phyloP scores from a whole-genome alignment of 2,113 vertebrate genomes.

The Actenoides hombroni region DNA sequence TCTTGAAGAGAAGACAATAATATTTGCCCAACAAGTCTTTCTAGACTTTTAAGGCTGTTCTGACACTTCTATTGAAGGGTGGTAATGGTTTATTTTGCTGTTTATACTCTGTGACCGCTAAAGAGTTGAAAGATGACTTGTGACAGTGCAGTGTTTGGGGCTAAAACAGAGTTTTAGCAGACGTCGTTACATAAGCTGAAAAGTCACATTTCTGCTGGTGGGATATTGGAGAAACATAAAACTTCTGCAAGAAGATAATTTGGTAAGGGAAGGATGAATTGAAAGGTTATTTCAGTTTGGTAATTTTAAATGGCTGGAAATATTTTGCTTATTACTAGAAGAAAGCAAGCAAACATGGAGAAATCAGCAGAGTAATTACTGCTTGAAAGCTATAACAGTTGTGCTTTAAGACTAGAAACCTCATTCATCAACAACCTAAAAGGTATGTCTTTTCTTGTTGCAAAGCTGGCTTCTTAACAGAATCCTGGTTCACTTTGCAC shows the following conservation, averaged over 20 bases:
- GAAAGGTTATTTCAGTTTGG: neutral
- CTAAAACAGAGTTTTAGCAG: neutral
- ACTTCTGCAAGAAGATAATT: neutral
- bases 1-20: neutral
- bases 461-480: neutral
- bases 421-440: neutral
- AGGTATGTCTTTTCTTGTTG: neutral
- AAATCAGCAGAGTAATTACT: neutral
- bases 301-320: neutral
- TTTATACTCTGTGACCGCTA: neutral
- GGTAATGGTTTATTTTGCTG: neutral
- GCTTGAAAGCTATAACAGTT: neutral
- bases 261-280: neutral
- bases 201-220: neutral
- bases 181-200: neutral
- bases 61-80: neutral
- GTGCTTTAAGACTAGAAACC: neutral
- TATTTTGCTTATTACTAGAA: neutral
- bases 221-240: neutral
- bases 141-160: neutral
- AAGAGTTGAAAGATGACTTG: neutral
- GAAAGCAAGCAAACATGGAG: neutral
- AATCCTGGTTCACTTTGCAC: neutral
- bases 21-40: neutral
- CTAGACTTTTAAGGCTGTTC: neutral